Percentiles rank a stretch among this genome's conserved stretches.
phyloP scores from a whole-genome alignment of 2,888 invertebrate species.

The Bombyx huttoni region DNA sequence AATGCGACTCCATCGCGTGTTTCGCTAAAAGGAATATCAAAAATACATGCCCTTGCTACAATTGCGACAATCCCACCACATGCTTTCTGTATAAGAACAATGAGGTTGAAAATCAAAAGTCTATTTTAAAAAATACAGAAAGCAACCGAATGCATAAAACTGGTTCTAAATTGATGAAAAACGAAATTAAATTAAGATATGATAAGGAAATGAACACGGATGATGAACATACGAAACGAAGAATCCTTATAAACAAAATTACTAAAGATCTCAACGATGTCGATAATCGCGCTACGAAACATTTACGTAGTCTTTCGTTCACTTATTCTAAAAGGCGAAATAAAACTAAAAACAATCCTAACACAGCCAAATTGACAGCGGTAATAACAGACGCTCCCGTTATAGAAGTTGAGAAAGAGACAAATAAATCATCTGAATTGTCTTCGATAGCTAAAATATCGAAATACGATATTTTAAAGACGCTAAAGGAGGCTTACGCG shows the following conservation, averaged over 20 bases:
- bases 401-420: conserved; percentile 19
- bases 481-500: conserved; percentile 41
- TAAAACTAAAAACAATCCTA: conserved; percentile 9
- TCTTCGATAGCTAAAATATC: conserved; percentile 8
- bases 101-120: neutral
- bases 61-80: conserved; percentile 13
- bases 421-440: neutral
- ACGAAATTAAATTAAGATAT: conserved; percentile 3
- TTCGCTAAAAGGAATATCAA: conserved; percentile 17
- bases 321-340: conserved; percentile 5
- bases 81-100: conserved; percentile 10
- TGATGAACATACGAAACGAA: neutral
- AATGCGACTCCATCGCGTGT: conserved; percentile 27
- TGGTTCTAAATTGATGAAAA: conserved; percentile 3
- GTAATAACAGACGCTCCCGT: conserved; percentile 33
- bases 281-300: neutral
- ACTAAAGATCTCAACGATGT: neutral
- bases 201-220: conserved; percentile 2
- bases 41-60: conserved; percentile 10
- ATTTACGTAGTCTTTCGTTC: neutral
- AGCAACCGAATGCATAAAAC: neutral
- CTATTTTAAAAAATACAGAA: neutral
- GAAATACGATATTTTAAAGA: conserved; percentile 29
- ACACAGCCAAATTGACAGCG: conserved; percentile 28
- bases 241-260: neutral